Percentiles rank a stretch among this genome's conserved stretches.
These are phyloP conservation scores for Psephotus haematonotus DNA, from an alignment of 2,113 vertebrate genomes.

Conservation along the genomic window DNA sequence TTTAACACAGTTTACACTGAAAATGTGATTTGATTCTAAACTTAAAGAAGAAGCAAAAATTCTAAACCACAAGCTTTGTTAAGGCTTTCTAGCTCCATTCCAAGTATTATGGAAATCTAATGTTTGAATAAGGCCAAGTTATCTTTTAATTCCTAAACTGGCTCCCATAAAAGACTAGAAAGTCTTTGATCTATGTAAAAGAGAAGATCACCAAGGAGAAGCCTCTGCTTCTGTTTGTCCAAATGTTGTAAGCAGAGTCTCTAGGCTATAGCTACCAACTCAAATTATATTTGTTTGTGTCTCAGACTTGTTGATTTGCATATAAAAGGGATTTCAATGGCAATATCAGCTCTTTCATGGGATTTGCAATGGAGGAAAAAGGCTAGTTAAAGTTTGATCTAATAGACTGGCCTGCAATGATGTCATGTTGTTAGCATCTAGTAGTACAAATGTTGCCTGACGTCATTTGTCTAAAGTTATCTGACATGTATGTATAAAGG, in stretches of 20 bases:
- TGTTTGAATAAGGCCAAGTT: constrained; percentile 39
- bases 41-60: constrained; percentile 39
- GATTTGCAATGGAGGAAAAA: not conserved
- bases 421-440: not conserved
- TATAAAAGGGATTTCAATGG: constrained; percentile 27
- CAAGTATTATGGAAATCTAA: constrained; percentile 47
- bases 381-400: not conserved
- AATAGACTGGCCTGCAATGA: not conserved
- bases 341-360: not conserved
- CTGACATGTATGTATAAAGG: not conserved
- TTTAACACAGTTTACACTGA: not conserved
- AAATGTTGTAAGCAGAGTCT: constrained; percentile 46
- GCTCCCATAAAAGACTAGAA: constrained; percentile 40
- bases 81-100: constrained; percentile 48
- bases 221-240: constrained; percentile 50
- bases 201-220: constrained; percentile 50
- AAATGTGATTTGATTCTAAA: constrained; percentile 23
- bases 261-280: constrained; percentile 31
- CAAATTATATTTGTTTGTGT: constrained; percentile 36
- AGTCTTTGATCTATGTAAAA: constrained; percentile 58
- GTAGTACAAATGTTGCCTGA: not conserved
- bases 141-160: constrained; percentile 57
- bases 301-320: constrained; percentile 44
- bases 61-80: constrained; percentile 28
- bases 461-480: not conserved